Percentiles rank a stretch among this genome's conserved stretches.
These are phyloP conservation scores for Acleris emargana DNA, from an alignment of 2,888 invertebrate genomes.

Conservation along the genomic window DNA sequence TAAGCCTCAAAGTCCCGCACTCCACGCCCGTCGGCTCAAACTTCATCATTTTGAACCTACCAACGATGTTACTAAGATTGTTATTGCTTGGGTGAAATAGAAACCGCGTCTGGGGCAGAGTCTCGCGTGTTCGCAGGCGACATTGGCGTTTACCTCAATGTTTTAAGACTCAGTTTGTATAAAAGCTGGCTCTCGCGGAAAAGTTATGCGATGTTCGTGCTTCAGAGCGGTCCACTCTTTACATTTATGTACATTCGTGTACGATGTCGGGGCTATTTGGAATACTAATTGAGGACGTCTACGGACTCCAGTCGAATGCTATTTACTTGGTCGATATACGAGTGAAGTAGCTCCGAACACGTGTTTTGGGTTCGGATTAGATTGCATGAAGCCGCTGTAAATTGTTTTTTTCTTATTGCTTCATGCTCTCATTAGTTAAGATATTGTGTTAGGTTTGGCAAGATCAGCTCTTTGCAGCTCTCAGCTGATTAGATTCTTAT, in stretches of 20 bases:
- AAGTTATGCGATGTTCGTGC: slow-evolving; percentile 81
- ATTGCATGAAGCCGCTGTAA: slow-evolving; percentile 6
- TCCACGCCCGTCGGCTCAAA: slow-evolving; percentile 67
- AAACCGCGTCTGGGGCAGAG: slow-evolving; percentile 67
- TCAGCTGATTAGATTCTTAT: too few relatives aligned
- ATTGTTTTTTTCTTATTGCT: background rate
- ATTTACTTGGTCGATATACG: slow-evolving; percentile 52
- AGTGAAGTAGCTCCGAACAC: slow-evolving; percentile 14
- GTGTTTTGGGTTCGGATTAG: slow-evolving; percentile 28
- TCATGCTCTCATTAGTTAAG: too few relatives aligned
- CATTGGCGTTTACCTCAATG: slow-evolving; percentile 68
- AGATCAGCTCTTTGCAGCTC: too few relatives aligned
- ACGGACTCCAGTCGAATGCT: slow-evolving; percentile 65
- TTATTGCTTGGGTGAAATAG: slow-evolving; percentile 82
- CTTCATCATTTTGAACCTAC: slow-evolving; percentile 83
- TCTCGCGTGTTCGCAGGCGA: slow-evolving; percentile 62
- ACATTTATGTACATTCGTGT: slow-evolving; percentile 80
- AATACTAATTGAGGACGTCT: slow-evolving; percentile 79
- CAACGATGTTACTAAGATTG: slow-evolving; percentile 76
- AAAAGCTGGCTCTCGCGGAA: slow-evolving; percentile 56
- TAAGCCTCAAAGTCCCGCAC: slow-evolving; percentile 84
- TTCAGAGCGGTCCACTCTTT: slow-evolving; percentile 80
- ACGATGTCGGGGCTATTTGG: slow-evolving; percentile 81
- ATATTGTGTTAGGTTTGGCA: too few relatives aligned
- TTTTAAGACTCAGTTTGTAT: slow-evolving; percentile 70